Evolutionary conservation across 1,140 invertebrate species (phyloP).

Genomic region (Drosophila sulfurigaster): DNA sequence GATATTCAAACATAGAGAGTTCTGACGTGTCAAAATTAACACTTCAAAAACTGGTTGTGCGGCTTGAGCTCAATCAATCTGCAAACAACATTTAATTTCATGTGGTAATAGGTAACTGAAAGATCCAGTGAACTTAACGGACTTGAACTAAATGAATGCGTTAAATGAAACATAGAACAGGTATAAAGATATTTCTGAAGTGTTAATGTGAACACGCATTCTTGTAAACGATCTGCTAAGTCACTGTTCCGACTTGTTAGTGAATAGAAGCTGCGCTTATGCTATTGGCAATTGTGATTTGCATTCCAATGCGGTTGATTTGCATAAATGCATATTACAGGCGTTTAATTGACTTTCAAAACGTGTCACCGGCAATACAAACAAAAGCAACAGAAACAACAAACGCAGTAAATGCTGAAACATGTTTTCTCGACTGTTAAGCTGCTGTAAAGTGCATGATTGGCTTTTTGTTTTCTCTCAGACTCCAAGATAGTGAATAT

Average conservation of each 20-base stretch:
- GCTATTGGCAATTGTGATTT: constrained; percentile 9
- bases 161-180: no score
- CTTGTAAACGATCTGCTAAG: neutral
- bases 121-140: constrained; percentile 3
- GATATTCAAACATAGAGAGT: constrained; percentile 28
- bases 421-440: constrained; percentile 61
- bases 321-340: constrained; percentile 76
- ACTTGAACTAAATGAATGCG: neutral
- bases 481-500: constrained; percentile 14
- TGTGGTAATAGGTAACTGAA: constrained; percentile 22
- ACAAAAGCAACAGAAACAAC: constrained; percentile 40
- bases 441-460: constrained; percentile 62
- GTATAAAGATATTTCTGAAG: no score
- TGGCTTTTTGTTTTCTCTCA: constrained; percentile 39
- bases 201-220: neutral
- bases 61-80: constrained; percentile 13
- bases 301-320: constrained; percentile 49
- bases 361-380: constrained; percentile 56
- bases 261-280: neutral
- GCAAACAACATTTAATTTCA: constrained; percentile 12
- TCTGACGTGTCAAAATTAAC: constrained; percentile 39
- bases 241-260: constrained; percentile 7
- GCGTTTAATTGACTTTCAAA: constrained; percentile 78
- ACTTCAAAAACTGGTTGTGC: constrained; percentile 41
- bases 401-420: constrained; percentile 26